phyloP scores from a whole-genome alignment of 2,888 invertebrate species.

The Cantharis flavilabris region DNA sequence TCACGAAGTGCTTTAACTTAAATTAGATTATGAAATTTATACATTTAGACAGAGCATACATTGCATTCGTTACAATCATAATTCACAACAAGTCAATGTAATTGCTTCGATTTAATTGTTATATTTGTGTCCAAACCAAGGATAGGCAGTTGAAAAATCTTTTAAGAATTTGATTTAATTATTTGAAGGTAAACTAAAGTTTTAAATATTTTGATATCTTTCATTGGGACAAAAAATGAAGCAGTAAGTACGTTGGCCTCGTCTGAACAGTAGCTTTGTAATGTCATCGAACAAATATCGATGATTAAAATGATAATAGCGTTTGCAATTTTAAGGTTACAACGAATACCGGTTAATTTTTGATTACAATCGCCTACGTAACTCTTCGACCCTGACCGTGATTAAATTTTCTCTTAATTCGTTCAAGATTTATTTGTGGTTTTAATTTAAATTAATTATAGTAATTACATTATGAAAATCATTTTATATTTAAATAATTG shows the following conservation, averaged over 20 bases:
- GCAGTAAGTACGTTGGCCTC: background rate
- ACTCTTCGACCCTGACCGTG: background rate
- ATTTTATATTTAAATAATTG: background rate
- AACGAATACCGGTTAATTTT: background rate
- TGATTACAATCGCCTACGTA: background rate
- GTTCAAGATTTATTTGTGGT: background rate
- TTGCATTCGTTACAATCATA: background rate
- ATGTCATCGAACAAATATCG: background rate
- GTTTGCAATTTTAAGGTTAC: background rate
- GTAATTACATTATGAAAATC: background rate
- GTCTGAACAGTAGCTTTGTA: background rate
- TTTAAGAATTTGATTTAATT: background rate
- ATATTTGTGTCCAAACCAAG: background rate
- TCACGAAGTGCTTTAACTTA: background rate
- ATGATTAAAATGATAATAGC: background rate
- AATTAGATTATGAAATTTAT: background rate
- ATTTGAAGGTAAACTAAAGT: background rate
- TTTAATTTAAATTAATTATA: background rate
- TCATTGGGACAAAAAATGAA: background rate
- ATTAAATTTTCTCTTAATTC: background rate
- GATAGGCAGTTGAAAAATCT: background rate
- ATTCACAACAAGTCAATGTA: background rate
- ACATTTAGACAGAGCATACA: background rate
- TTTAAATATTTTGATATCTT: background rate
- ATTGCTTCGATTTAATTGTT: background rate